Conservation (phyloP, 2,113 vertebrate species). For the Budorcas taxicolor region DNA sequence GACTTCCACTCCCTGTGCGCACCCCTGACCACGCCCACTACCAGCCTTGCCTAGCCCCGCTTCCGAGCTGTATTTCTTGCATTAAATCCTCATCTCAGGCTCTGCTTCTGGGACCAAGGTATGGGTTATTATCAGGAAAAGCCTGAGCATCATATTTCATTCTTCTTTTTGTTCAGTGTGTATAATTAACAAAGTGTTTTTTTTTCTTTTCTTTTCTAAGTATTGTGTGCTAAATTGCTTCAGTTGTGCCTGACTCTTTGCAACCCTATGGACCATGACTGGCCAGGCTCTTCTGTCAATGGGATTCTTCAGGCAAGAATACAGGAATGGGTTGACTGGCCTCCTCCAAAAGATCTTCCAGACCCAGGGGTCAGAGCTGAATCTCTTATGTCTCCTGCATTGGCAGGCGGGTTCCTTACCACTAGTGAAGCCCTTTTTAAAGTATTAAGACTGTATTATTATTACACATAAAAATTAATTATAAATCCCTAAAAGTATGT, state of each 20-base stretch:
- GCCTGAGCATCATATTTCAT: background rate
- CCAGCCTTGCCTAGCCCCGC: background rate
- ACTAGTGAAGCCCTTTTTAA: background rate
- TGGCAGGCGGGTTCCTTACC: background rate
- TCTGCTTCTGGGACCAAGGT: background rate
- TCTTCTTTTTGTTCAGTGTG: background rate
- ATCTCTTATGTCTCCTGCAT: background rate
- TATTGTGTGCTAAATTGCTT: background rate
- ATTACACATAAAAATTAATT: background rate
- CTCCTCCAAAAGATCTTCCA: background rate
- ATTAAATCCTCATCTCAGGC: background rate
- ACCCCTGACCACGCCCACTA: fast-evolving
- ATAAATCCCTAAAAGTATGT: background rate
- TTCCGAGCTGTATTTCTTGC: background rate
- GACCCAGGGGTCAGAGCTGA: background rate
- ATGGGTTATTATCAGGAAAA: background rate
- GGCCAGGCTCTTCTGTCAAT: background rate
- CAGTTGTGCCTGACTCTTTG: background rate
- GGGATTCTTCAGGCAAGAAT: background rate
- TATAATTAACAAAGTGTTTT: background rate
- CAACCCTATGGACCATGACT: background rate
- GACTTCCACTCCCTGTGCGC: background rate
- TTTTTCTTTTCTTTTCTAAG: background rate
- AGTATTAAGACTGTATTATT: background rate
- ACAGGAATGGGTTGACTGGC: background rate